Percentiles rank a stretch among this genome's conserved stretches.
These are phyloP conservation scores for Caenorhabditis drosophilae DNA, from an alignment of 2,888 invertebrate genomes.

Conservation along the genomic window DNA sequence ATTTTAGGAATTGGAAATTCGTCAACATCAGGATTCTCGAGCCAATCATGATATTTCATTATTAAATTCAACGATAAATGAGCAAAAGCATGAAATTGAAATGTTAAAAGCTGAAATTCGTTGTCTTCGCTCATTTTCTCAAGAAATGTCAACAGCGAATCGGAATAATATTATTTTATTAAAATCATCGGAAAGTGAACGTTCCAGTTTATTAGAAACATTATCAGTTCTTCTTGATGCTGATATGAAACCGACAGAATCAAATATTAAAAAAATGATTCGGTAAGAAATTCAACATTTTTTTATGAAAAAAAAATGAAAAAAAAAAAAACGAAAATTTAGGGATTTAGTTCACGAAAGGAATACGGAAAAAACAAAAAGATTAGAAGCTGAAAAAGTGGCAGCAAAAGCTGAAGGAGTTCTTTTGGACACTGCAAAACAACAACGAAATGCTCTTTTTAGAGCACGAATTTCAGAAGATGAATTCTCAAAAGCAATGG, in stretches of 20 bases:
- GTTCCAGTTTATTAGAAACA: constrained; percentile 37
- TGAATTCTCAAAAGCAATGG: constrained; percentile 24
- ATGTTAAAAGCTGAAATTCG: constrained; percentile 40
- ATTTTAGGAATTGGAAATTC: constrained; percentile 37
- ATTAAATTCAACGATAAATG: constrained; percentile 33
- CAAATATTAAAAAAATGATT: constrained; percentile 30
- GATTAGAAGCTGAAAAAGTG: constrained; percentile 32
- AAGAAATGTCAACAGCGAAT: constrained; percentile 34
- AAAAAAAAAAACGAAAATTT: not conserved
- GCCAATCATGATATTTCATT: constrained; percentile 35
- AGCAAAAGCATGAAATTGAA: constrained; percentile 36
- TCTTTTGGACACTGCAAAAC: constrained; percentile 44
- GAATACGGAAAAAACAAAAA: constrained; percentile 27
- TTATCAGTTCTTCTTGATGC: constrained; percentile 34
- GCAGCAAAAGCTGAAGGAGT: constrained; percentile 30
- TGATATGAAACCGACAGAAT: constrained; percentile 32
- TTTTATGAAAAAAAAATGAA: not conserved
- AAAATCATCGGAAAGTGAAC: constrained; percentile 44
- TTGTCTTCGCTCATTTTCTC: constrained; percentile 33
- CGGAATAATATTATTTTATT: constrained; percentile 35
- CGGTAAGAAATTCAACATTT: constrained; percentile 8
- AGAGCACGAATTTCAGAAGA: constrained; percentile 45
- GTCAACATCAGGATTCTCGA: constrained; percentile 22
- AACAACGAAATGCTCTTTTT: constrained; percentile 43
- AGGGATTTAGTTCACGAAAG: constrained; percentile 30